These are phyloP conservation scores for Trachymyrmex septentrionalis DNA, from an alignment of 1,140 invertebrate genomes.

Conservation along the genomic window DNA sequence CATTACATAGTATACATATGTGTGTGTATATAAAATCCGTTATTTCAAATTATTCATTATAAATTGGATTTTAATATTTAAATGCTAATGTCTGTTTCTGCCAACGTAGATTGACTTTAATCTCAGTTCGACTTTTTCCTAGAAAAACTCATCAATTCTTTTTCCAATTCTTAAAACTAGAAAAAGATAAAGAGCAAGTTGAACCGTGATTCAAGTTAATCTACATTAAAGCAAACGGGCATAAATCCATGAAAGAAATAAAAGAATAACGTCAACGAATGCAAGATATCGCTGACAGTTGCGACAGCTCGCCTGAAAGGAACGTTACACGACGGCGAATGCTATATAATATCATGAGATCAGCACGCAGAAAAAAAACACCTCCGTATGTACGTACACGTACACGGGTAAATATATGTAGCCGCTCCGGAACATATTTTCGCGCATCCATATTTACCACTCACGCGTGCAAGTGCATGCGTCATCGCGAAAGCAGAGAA, in stretches of 20 bases:
- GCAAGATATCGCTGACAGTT: neutral
- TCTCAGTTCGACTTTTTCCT: no score
- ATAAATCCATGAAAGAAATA: neutral
- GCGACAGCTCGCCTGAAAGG: neutral
- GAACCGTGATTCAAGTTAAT: no score
- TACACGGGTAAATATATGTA: neutral
- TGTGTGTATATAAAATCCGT: neutral
- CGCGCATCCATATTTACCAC: constrained; percentile 33
- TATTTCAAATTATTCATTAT: neutral
- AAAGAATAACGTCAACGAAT: neutral
- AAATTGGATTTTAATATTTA: neutral
- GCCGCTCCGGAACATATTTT: neutral
- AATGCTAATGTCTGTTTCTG: neutral
- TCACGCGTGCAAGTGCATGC: neutral
- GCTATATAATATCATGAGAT: neutral
- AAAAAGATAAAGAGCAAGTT: no score
- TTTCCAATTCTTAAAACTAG: no score
- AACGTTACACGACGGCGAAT: neutral
- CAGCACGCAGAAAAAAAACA: neutral
- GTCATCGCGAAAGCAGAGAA: constrained; percentile 14
- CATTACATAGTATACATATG: neutral
- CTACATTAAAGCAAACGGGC: no score
- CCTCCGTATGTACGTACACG: neutral
- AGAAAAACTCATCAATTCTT: no score
- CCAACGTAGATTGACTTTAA: no score